Conservation (phyloP, 2,797 vertebrate genomes). For the Decapterus maruadsi region DNA sequence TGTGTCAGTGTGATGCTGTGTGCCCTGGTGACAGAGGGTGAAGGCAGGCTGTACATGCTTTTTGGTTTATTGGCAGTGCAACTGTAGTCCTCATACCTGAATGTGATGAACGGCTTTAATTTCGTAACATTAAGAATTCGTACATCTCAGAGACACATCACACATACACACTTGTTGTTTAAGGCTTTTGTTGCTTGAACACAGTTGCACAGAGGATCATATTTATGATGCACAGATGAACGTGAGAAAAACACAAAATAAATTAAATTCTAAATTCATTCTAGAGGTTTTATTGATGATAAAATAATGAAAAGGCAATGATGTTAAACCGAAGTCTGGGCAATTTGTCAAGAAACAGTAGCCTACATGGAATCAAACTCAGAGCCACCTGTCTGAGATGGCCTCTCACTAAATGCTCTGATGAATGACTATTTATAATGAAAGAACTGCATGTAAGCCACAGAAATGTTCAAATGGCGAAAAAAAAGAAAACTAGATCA, state of each 20-base stretch:
- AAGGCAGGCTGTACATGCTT: constrained; percentile 12
- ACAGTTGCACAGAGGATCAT: background rate
- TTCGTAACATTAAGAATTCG: background rate
- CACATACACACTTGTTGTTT: constrained; percentile 11
- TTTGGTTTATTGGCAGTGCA: constrained; percentile 25
- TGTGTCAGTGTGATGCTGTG: constrained; percentile 5
- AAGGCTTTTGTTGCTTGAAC: background rate
- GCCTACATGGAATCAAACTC: constrained; percentile 26
- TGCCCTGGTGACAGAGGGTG: constrained; percentile 26
- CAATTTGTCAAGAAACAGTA: constrained; percentile 26
- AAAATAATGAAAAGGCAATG: background rate
- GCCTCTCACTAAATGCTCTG: constrained; percentile 57
- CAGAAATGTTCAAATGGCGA: background rate
- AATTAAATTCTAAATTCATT: too few relatives aligned
- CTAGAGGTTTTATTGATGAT: background rate
- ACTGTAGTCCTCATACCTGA: too few relatives aligned
- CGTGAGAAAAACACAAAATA: background rate
- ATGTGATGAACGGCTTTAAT: background rate
- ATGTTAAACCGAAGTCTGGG: constrained; percentile 16
- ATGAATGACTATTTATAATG: constrained; percentile 33
- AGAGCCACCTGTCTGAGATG: constrained; percentile 52
- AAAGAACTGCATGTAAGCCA: constrained; percentile 11
- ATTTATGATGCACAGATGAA: background rate
- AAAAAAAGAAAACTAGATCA: background rate
- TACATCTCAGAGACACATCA: background rate